phyloP scores from a whole-genome alignment of 2,888 invertebrate genomes.

The Selenia dentaria region DNA sequence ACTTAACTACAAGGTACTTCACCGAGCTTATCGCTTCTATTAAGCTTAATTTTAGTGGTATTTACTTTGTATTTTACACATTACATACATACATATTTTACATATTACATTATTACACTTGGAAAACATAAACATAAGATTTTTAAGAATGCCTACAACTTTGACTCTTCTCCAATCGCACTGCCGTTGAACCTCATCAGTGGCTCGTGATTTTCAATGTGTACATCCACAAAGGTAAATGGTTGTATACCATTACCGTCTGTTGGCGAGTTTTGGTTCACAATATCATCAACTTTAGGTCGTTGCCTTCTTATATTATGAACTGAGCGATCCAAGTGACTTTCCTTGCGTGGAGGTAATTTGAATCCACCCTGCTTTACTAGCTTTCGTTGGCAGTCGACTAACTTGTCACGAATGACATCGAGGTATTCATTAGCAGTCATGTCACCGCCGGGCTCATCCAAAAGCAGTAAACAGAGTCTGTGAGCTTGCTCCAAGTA shows the following conservation, averaged over 20 bases:
- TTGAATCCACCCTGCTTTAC: constrained; percentile 69
- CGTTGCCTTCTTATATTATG: constrained; percentile 55
- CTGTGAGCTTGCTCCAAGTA: constrained; percentile 89
- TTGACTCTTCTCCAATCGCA: constrained; percentile 63
- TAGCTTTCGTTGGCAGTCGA: constrained; percentile 71
- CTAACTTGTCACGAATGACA: constrained; percentile 80
- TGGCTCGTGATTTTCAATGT: constrained; percentile 48
- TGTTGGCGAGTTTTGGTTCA: constrained; percentile 63
- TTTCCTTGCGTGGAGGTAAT: constrained; percentile 65
- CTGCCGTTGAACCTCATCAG: constrained; percentile 48
- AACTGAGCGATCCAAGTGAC: constrained; percentile 45
- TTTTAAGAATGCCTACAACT: constrained; percentile 55
- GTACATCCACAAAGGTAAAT: constrained; percentile 72
- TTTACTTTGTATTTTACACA: too few species aligned
- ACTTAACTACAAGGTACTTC: constrained; percentile 4
- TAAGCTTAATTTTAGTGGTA: background rate
- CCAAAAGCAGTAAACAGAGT: constrained; percentile 85
- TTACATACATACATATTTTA: too few species aligned
- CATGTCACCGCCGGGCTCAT: constrained; percentile 81
- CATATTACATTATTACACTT: too few species aligned
- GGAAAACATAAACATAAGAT: too few species aligned
- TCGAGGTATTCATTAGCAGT: constrained; percentile 82
- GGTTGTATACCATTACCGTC: constrained; percentile 53
- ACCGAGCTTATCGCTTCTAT: background rate
- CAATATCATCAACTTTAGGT: constrained; percentile 60